Evolutionary conservation across 2,113 vertebrate genomes (phyloP).

Genomic region (Nymphicus hollandicus): DNA sequence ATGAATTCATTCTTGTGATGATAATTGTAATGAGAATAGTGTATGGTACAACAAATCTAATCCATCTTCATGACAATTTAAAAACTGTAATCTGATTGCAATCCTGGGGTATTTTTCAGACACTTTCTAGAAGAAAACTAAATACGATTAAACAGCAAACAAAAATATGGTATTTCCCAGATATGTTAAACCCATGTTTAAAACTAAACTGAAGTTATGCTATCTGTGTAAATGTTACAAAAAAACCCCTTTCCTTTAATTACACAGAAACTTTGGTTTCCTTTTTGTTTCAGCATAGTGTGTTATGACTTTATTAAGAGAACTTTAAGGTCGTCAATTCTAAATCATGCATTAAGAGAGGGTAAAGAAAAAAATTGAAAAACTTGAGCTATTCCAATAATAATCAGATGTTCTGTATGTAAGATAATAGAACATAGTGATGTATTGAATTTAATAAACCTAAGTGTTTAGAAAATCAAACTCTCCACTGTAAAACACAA

Average conservation of each 20-base stretch:
- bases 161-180: not conserved
- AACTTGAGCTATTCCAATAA: not conserved
- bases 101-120: constrained; percentile 9
- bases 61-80: constrained; percentile 53
- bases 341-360: not conserved
- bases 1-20: constrained; percentile 61
- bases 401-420: not conserved
- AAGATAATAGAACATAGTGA: not conserved
- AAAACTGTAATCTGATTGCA: constrained; percentile 29
- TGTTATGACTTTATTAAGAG: not conserved
- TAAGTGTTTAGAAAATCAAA: not conserved
- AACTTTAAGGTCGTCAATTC: not conserved
- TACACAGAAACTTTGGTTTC: not conserved
- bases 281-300: not conserved
- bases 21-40: constrained; percentile 63
- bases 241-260: not conserved
- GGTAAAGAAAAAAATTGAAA: not conserved
- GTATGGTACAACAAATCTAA: constrained; percentile 64
- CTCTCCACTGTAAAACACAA: not conserved
- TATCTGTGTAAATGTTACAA: not conserved
- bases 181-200: not conserved
- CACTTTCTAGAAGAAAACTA: not conserved
- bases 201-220: not conserved
- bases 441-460: not conserved
- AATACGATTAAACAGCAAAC: not conserved